Percentiles rank a stretch among this genome's conserved stretches.
Evolutionary conservation across 2,113 vertebrate species (phyloP).

Genomic region (Struthio camelus): DNA sequence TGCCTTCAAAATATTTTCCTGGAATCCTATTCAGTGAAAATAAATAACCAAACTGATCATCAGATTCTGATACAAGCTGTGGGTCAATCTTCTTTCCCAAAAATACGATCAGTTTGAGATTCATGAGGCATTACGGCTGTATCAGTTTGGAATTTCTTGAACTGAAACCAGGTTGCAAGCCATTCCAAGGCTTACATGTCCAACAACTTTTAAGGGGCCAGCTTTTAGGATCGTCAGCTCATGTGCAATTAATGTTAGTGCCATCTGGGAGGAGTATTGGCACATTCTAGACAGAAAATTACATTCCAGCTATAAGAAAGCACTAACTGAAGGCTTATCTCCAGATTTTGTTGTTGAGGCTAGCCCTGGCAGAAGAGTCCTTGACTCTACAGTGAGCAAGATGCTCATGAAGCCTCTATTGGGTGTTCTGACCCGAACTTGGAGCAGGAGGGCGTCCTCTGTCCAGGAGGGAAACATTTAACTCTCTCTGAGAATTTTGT

Average conservation of each 20-base stretch:
- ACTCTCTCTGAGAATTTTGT: constrained; percentile 32
- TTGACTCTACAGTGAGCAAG: neutral
- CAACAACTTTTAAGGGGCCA: neutral
- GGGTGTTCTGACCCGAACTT: neutral
- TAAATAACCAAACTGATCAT: neutral
- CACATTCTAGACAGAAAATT: neutral
- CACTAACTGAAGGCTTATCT: neutral
- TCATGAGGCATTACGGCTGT: neutral
- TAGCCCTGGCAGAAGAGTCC: constrained; percentile 7
- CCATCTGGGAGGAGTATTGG: neutral
- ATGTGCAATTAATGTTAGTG: neutral
- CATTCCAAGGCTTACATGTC: neutral
- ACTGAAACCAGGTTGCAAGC: neutral
- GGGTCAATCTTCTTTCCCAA: neutral
- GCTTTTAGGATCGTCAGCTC: neutral
- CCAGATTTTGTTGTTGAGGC: neutral
- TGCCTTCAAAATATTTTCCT: neutral
- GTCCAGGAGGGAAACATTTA: neutral
- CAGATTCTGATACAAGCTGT: neutral
- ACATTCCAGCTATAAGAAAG: neutral
- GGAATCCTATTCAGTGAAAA: neutral
- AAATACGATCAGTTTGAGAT: neutral
- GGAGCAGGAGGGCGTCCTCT: neutral
- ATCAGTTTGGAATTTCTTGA: neutral
- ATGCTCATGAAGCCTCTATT: neutral